phyloP scores from a whole-genome alignment of 2,113 vertebrate genomes.

The Myotis brandtii region DNA sequence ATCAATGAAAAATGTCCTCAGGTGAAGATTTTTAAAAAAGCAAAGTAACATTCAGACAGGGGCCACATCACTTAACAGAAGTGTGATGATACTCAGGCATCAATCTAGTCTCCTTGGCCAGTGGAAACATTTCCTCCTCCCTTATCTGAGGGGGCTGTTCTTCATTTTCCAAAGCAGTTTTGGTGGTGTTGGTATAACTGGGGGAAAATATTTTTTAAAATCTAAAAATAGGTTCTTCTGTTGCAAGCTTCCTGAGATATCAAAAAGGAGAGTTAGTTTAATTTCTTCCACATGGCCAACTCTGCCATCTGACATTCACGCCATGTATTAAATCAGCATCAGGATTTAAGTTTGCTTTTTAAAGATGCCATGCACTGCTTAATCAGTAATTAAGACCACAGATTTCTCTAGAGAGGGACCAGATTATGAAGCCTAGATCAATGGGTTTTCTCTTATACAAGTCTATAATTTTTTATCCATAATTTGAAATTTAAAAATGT shows the following conservation, averaged over 20 bases:
- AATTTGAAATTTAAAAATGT: constrained; percentile 41
- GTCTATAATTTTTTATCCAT: background rate
- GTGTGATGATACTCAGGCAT: background rate
- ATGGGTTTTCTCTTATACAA: background rate
- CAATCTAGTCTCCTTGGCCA: background rate
- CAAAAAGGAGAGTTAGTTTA: constrained; percentile 68
- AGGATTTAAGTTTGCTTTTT: constrained; percentile 80
- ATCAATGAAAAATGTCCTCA: too few species aligned
- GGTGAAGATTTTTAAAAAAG: background rate
- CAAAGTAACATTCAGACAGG: background rate
- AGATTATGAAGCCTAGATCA: background rate
- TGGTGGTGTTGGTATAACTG: constrained; percentile 84
- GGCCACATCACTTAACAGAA: background rate
- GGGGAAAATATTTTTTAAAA: constrained; percentile 78
- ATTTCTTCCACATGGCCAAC: constrained; percentile 85
- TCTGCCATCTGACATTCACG: constrained; percentile 85
- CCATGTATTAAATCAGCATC: constrained; percentile 83
- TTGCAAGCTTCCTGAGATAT: constrained; percentile 78
- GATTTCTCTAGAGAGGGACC: constrained; percentile 5
- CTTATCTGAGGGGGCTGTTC: background rate
- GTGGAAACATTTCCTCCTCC: background rate
- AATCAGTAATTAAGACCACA: constrained; percentile 87
- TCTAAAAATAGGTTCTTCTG: constrained; percentile 88
- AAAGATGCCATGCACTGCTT: constrained; percentile 87
- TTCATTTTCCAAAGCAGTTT: constrained; percentile 73